Base-by-base conservation (phyloP, 2,113 vertebrate species). In the Toxotes chatareus region DNA sequence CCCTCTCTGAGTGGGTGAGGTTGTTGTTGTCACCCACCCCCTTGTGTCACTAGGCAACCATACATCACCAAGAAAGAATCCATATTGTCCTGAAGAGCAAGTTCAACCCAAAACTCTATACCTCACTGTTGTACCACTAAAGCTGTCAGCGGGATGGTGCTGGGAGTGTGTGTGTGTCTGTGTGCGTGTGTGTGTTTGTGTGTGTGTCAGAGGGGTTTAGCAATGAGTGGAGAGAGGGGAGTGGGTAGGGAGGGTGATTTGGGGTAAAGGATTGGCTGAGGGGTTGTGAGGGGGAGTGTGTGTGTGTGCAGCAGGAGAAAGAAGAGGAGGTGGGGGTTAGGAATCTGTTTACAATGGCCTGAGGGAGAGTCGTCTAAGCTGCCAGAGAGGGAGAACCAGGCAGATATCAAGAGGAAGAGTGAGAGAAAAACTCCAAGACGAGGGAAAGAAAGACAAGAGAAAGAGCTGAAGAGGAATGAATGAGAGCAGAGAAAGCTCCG, bases 301-400 rank as follows among this genome's bases (percentile, higher is more conserved):
- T 42, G 77, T 77, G 61, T 68, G 63, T 44, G 80, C 44, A 34
- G 27, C 7, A 34, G 34, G 42, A 73, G 14, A 69, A 46, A 55
- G 40, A 81, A 83, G 76, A 71, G 80, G 89, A 70, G 84, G 79
- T 65, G 73, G 73, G 80, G 89, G 80, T 89, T 83, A 86, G 85
- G 92, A 94, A 93, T 94, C 80, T 94, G 92, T 91, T 94, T 94
- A 92, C 89, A 92, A 91, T 88, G 88, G 87, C 92, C 86, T 81
- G 78, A 84, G 90, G 91, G 88, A 76, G 86, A 80, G 69, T 70
- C 67, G 64, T 65, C 77, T 80, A 70, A 89, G 86, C 88, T 83
- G 73, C 64, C 27, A 61, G 59, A 83, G 80, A 86, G 59, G 61
- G 67, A 76, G 77, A 91, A 61, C 56, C 46, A 80, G 76, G 64